Conservation (phyloP, 2,113 vertebrate genomes). For the Delphinapterus leucas region DNA sequence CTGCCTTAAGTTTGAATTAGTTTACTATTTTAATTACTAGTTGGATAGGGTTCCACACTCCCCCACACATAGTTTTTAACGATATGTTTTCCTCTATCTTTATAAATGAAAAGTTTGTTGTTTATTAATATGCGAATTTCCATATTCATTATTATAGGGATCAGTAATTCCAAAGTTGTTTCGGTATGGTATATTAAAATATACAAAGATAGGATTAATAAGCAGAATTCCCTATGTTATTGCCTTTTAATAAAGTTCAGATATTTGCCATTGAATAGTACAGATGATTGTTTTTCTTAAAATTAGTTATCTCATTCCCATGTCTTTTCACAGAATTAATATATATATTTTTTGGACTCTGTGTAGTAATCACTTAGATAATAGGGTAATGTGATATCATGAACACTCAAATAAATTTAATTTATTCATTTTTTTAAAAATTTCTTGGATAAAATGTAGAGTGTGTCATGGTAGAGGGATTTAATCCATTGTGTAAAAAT, state of each 20-base stretch:
- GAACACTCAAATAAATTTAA: not conserved
- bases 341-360: not conserved
- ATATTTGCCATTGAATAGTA: not conserved
- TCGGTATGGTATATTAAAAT: not conserved
- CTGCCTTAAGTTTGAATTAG: not conserved
- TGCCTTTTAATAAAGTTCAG: not conserved
- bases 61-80: not conserved
- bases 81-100: not conserved
- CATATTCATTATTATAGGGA: not conserved
- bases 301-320: not conserved
- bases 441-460: not conserved
- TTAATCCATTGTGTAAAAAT: not conserved
- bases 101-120: not conserved
- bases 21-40: not conserved
- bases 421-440: not conserved
- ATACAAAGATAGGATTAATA: not conserved
- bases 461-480: not conserved
- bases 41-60: not conserved
- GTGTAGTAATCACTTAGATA: not conserved
- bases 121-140: not conserved
- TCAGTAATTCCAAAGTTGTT: not conserved
- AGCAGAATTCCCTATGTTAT: not conserved
- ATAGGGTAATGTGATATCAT: rapidly evolving
- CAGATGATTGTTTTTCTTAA: not conserved
- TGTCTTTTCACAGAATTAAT: not conserved